phyloP scores from a whole-genome alignment of 2,113 vertebrate genomes.

The Phycodurus eques region DNA sequence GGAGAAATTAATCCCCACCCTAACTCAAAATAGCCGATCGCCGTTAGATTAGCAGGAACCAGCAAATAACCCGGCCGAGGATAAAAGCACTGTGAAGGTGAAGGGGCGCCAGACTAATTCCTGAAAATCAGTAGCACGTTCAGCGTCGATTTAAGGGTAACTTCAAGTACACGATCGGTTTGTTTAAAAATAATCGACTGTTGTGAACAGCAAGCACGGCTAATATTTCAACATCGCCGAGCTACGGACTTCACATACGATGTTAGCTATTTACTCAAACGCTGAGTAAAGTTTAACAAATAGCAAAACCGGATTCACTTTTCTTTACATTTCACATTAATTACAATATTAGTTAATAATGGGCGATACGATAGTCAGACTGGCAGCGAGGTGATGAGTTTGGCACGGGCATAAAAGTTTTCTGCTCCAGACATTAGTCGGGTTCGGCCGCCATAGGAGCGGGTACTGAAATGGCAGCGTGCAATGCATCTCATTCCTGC shows the following conservation, averaged over 20 bases:
- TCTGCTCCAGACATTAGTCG: slow-evolving; percentile 52
- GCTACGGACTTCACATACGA: background rate
- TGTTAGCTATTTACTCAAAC: slow-evolving; percentile 1
- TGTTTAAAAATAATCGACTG: background rate
- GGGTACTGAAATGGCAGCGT: slow-evolving; percentile 47
- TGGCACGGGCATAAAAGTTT: slow-evolving; percentile 42
- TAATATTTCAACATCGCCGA: background rate
- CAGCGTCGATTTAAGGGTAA: background rate
- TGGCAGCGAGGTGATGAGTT: slow-evolving; percentile 7
- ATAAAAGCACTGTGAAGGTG: slow-evolving; percentile 19
- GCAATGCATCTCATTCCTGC: slow-evolving; percentile 33
- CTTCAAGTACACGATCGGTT: background rate
- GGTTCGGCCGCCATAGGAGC: slow-evolving; percentile 35
- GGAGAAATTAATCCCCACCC: background rate
- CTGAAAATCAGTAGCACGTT: background rate
- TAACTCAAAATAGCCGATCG: background rate
- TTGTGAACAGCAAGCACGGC: background rate
- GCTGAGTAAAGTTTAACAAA: background rate
- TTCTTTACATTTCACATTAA: background rate
- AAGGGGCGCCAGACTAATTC: slow-evolving; percentile 13
- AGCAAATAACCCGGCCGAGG: slow-evolving; percentile 32
- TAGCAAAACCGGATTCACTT: background rate
- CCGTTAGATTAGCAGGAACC: slow-evolving; percentile 10
- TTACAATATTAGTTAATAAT: background rate
- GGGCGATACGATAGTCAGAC: background rate